Percentiles rank a stretch among this genome's conserved stretches.
These are phyloP conservation scores for Bufotes viridis DNA, from an alignment of 2,797 vertebrate genomes.

Conservation along the genomic window DNA sequence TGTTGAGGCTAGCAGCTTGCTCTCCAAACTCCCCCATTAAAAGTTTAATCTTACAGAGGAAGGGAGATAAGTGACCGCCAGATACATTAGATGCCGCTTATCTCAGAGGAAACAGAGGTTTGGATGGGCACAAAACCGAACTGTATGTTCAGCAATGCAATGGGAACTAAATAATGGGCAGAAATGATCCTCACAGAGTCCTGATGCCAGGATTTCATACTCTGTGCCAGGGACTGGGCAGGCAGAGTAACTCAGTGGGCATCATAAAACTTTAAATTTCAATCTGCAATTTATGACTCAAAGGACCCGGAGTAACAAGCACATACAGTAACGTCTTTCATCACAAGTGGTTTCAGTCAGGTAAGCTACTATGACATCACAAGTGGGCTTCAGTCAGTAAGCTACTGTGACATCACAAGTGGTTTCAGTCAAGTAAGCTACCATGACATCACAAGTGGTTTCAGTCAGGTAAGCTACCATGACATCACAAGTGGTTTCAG, in stretches of 20 bases:
- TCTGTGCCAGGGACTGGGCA: background rate
- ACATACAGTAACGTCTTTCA: background rate
- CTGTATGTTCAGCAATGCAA: background rate
- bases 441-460: too few relatives aligned
- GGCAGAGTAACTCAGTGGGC: background rate
- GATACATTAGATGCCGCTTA: background rate
- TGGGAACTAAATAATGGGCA: background rate
- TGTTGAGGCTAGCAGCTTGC: background rate
- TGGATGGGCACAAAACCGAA: background rate
- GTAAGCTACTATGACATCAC: too few relatives aligned
- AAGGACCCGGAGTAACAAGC: background rate
- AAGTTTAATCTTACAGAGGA: too few relatives aligned
- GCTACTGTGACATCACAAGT: background rate
- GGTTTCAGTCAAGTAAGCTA: too few relatives aligned
- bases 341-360: too few relatives aligned
- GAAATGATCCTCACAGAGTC: background rate
- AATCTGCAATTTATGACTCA: slow-evolving; percentile 1
- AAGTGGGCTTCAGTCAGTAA: background rate
- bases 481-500: too few relatives aligned
- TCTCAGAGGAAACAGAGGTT: background rate
- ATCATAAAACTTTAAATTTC: background rate
- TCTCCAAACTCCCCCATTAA: background rate
- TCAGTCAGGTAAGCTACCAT: too few relatives aligned
- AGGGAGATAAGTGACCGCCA: background rate
- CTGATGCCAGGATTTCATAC: background rate